Evolutionary conservation across 2,797 vertebrate species (phyloP).

Genomic region (Antrozous pallidus): DNA sequence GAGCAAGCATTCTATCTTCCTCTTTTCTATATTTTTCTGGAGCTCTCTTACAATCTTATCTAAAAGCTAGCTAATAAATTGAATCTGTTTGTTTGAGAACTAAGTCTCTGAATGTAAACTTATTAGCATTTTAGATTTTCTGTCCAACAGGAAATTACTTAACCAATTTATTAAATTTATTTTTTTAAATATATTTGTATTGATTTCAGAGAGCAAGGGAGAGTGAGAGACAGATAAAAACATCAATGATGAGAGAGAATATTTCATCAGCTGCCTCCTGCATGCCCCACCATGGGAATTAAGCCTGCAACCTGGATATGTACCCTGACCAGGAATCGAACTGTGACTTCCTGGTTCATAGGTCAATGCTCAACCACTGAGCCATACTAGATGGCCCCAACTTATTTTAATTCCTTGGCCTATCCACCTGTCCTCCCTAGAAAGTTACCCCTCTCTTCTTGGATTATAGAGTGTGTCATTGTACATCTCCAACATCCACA

Average conservation of each 20-base stretch:
- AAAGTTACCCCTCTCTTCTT: not conserved
- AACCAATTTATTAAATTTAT: conserved; percentile 73
- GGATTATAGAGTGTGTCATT: not conserved
- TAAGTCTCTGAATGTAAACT: conserved; percentile 72
- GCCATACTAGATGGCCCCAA: too few relatives aligned
- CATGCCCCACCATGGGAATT: too few relatives aligned
- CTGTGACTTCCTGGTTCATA: too few relatives aligned
- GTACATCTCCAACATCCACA: too few relatives aligned
- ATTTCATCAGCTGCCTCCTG: too few relatives aligned
- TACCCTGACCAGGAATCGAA: too few relatives aligned
- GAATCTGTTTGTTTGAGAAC: conserved; percentile 74
- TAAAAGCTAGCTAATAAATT: conserved; percentile 76
- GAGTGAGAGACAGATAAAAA: too few relatives aligned
- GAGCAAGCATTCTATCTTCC: not conserved
- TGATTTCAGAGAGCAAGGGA: too few relatives aligned
- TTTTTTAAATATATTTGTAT: too few relatives aligned
- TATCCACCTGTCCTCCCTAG: not conserved
- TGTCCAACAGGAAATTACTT: conserved; percentile 81
- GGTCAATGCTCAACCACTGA: too few relatives aligned
- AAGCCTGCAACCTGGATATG: too few relatives aligned
- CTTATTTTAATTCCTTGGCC: conserved; percentile 79
- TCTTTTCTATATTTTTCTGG: not conserved
- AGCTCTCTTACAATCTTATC: not conserved
- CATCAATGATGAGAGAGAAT: too few relatives aligned
- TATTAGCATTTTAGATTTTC: conserved; percentile 81